Base-by-base conservation (phyloP, 2,888 invertebrate species). In the Netelia fuscicornis region DNA sequence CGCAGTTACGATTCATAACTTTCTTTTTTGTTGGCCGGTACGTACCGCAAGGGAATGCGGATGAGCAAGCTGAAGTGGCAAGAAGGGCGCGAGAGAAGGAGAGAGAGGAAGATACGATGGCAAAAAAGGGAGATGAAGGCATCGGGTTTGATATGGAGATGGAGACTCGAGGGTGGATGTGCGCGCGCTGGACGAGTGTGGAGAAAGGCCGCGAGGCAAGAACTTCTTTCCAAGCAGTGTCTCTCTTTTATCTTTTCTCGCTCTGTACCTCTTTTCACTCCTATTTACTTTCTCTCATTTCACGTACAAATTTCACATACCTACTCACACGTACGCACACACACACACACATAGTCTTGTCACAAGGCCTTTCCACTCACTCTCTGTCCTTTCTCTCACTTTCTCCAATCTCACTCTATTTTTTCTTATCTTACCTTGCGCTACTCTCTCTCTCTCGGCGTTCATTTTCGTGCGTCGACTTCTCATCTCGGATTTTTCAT, bases 1-100 rank as follows among this genome's bases (percentile, higher is more conserved):
- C 89, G 89, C 89, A 89, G 90, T 90, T 91, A 91, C 89, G 90
- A 92, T 92, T 92, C 91, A 92, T 91, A 90, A 91, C 88, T 87
- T 89, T 78, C 76, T 88, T 88, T 82, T 82, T 87, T 78, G 68
- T 82, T 52, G 65, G 75, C 65, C 56, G 20, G 60, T 72, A 64
- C 65, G 62, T 74, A 72, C 71, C 56, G 44, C 68, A 52, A 48
- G 78, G 79, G 77, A 65, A 72, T 72, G 74, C 17, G 44, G 13
- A 70, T 56, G 75, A 56, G 54, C 42, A 58, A 72, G 67, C 17
- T 44, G 54, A 62, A 71, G 25, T 25, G 52, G 64, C 58, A 54
- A 48, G 25, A 67, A 52, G 44, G 54, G 67, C 54, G 54, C 42
- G n/a, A 30, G 30, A 5, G 5, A 5, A 5, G 52, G 74, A 54